Evolutionary conservation across 2,113 vertebrate species (phyloP).

Genomic region (Hassar affinis): DNA sequence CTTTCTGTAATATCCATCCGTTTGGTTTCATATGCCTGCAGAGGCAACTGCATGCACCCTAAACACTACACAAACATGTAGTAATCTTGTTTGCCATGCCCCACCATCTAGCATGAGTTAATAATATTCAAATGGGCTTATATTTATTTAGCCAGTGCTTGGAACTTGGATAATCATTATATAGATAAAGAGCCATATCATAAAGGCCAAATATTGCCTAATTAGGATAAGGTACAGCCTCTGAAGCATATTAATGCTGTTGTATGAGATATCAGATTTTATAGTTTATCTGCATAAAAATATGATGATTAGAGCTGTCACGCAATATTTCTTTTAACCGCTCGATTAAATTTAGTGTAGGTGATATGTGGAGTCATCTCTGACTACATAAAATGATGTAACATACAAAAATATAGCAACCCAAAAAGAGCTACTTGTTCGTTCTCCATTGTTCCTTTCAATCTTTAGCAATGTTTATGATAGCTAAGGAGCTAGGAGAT

Average conservation of each 20-base stretch:
- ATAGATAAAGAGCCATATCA: neutral
- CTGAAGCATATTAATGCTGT: neutral
- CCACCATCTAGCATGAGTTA: constrained; percentile 9
- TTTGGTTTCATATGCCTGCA: constrained; percentile 56
- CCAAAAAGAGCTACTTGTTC: too few relatives aligned
- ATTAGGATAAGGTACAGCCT: constrained; percentile 24
- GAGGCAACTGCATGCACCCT: constrained; percentile 54
- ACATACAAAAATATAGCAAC: too few relatives aligned
- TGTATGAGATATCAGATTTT: constrained; percentile 28
- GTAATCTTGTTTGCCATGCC: constrained; percentile 38
- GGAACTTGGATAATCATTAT: neutral
- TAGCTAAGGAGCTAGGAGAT: too few relatives aligned
- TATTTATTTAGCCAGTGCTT: neutral
- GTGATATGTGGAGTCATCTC: too few relatives aligned
- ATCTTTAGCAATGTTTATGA: too few relatives aligned
- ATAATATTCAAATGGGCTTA: neutral
- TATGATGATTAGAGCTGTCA: too few relatives aligned
- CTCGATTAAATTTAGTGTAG: too few relatives aligned
- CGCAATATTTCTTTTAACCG: too few relatives aligned
- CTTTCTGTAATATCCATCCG: constrained; percentile 54
- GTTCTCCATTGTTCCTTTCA: too few relatives aligned
- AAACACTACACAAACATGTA: constrained; percentile 47
- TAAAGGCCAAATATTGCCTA: constrained; percentile 9
- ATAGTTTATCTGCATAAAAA: constrained; percentile 33
- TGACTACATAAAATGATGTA: too few relatives aligned